phyloP scores from a whole-genome alignment of 2,113 vertebrate genomes.

The Sander lucioperca region DNA sequence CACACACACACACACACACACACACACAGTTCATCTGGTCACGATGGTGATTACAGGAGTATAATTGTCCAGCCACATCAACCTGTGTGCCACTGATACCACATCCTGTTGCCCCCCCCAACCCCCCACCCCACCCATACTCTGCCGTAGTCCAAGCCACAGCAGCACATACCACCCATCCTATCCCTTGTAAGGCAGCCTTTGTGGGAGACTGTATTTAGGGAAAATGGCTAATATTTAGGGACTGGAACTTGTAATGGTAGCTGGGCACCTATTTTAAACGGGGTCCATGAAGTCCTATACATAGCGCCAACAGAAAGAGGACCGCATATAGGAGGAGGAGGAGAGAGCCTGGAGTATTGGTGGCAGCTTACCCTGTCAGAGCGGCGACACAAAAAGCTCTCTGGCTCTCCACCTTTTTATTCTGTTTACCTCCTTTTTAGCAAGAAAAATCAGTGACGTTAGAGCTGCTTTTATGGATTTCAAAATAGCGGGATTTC shows the following conservation, averaged over 20 bases:
- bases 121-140: slow-evolving; percentile 12
- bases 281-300: slow-evolving; percentile 80
- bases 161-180: slow-evolving; percentile 75
- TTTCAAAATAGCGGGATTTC: not conserved
- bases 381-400: slow-evolving; percentile 71
- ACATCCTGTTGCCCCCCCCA: slow-evolving; percentile 45
- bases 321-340: slow-evolving; percentile 80
- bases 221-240: slow-evolving; percentile 87
- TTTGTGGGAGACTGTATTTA: slow-evolving; percentile 88
- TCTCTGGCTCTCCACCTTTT: slow-evolving; percentile 63
- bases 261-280: slow-evolving; percentile 85
- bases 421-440: slow-evolving; percentile 51
- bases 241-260: slow-evolving; percentile 85
- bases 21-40: not conserved
- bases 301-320: slow-evolving; percentile 81
- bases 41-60: slow-evolving; percentile 30
- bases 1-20: not conserved
- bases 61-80: slow-evolving; percentile 59
- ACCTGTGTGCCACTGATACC: slow-evolving; percentile 59
- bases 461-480: not conserved
- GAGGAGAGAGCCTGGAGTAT: slow-evolving; percentile 58
- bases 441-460: not conserved
- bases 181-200: slow-evolving; percentile 85
- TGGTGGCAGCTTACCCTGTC: slow-evolving; percentile 60
- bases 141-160: slow-evolving; percentile 53